Evolutionary conservation across 2,113 vertebrate genomes (phyloP), one percentile per base, ranked within the genome.

Genomic region (Malaclemys terrapin): DNA sequence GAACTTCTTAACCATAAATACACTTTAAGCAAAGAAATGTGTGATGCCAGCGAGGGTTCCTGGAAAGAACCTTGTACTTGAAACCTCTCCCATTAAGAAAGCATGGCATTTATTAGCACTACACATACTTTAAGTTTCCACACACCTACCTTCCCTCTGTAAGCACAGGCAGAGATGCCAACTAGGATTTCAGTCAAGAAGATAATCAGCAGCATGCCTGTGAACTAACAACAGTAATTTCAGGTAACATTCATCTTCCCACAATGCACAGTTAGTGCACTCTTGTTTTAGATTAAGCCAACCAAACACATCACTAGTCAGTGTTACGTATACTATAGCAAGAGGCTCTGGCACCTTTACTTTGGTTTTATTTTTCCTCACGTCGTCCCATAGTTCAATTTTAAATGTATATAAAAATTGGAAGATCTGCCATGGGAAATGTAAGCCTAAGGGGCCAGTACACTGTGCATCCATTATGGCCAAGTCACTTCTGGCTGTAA

Each of bases 401-500:
- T 78, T 84, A n/a, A 69, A 54, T 27, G 80, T 50, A 84, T 59
- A 17, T 27, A 31, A 27, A 82, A 82, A 90, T 31, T 5, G 5
- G 83, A 31, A 89, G 65, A 65, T 22, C 2, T 56, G 35, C 31
- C 80, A 54, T 12, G 86, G 75, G 89, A 42, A 86, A 80, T 49
- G 42, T 4, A 3, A 1, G 9, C 81, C 50, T 22, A 0, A 0
- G 62, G 52, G 29, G 12, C 14, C n/a, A 82, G 54, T 80, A 94
- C 83, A 20, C 80, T 25, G 86, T 0, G 0, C 6, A 0, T 27
- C 75, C 45, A 2, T 29, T 52, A 25, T 29, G 56, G 86, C 88
- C 65, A 81, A 85, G 62, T 69, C 89, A 59, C 17, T 56, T 85
- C 78, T 88, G n/a, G 85, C 17, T 59, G 84, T 82, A 95, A 59